Percentiles rank a stretch among this genome's conserved stretches.
Conservation (phyloP, 2,113 vertebrate species). For the Sapayoa aenigma region DNA sequence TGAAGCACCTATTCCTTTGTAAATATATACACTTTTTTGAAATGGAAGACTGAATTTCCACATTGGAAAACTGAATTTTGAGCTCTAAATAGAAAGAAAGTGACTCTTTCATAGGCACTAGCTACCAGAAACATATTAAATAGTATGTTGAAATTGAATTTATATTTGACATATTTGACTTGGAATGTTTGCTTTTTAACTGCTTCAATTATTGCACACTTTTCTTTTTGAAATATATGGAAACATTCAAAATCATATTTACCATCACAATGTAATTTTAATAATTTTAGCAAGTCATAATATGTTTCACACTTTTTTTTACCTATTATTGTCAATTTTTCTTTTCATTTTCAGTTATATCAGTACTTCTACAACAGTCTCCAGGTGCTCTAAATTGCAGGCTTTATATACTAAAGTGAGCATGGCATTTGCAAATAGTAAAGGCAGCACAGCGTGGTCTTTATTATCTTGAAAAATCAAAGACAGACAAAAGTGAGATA, state of each 20-base stretch:
- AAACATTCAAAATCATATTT: not conserved
- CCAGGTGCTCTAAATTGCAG: not conserved
- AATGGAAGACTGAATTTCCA: not conserved
- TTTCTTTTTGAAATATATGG: not conserved
- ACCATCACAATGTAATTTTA: not conserved
- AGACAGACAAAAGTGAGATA: not conserved
- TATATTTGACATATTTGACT: not conserved
- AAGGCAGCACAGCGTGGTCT: rapidly evolving
- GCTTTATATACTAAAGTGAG: not conserved
- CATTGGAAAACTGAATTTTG: not conserved
- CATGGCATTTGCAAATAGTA: not conserved
- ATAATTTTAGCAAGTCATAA: not conserved
- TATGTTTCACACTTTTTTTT: not conserved
- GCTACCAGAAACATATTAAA: not conserved
- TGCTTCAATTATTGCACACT: not conserved
- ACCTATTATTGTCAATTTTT: not conserved
- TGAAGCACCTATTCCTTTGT: not conserved
- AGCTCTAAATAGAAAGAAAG: not conserved
- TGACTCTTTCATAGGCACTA: not conserved
- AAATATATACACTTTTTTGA: not conserved
- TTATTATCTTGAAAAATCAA: not conserved
- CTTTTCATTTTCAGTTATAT: not conserved
- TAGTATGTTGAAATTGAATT: not conserved
- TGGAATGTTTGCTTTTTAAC: not conserved
- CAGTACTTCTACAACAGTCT: not conserved